Evolutionary conservation across 2,113 vertebrate species (phyloP).

Genomic region (Barnardius zonarius): DNA sequence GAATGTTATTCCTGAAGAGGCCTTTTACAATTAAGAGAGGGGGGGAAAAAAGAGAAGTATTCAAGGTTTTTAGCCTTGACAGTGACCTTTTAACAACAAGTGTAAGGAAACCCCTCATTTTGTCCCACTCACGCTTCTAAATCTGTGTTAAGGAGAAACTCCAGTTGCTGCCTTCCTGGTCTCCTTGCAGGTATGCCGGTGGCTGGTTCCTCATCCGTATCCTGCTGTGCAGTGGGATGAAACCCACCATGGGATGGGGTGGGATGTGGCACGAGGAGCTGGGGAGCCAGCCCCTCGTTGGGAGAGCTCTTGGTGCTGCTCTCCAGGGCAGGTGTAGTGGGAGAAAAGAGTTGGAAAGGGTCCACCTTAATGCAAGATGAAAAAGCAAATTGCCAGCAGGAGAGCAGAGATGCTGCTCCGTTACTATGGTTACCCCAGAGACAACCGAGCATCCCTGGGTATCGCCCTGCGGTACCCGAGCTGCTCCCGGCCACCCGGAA

Average conservation of each 20-base stretch:
- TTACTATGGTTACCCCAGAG: slow-evolving; percentile 73
- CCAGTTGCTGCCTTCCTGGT: rapidly evolving
- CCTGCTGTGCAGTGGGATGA: not conserved
- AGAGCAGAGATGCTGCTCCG: slow-evolving; percentile 69
- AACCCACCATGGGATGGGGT: not conserved
- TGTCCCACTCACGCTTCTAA: slow-evolving; percentile 1
- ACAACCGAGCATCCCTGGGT: slow-evolving; percentile 49
- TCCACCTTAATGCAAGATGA: slow-evolving; percentile 57
- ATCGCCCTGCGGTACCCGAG: slow-evolving; percentile 48
- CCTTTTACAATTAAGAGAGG: not conserved
- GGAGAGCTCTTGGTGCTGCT: not conserved
- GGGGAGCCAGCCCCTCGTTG: rapidly evolving
- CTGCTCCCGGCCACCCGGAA: slow-evolving; percentile 50
- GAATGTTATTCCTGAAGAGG: not conserved
- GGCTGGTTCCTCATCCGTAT: not conserved
- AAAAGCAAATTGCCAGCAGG: slow-evolving; percentile 53
- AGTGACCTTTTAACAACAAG: slow-evolving; percentile 24
- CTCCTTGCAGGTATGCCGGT: not conserved
- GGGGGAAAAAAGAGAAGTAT: not conserved
- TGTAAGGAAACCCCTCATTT: slow-evolving; percentile 46
- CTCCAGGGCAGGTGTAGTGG: not conserved
- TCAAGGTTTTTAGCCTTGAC: slow-evolving; percentile 31
- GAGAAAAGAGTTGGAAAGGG: not conserved
- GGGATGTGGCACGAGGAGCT: not conserved
- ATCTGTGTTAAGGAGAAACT: slow-evolving; percentile 41